Conservation (phyloP, 2,888 invertebrate genomes). For the Drosophila picticornis region DNA sequence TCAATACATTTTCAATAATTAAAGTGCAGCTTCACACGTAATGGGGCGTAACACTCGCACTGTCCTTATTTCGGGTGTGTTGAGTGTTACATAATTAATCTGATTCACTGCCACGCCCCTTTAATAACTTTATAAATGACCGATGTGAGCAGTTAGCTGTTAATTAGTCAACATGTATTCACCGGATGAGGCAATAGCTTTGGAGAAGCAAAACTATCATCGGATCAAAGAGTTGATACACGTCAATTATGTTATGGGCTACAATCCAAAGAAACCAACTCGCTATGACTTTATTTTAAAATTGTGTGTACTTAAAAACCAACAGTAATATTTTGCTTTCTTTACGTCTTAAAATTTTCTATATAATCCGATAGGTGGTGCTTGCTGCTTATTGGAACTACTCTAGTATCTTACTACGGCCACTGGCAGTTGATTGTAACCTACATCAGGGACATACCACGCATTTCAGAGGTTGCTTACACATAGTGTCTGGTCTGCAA, state of each 20-base stretch:
- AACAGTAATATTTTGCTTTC: neutral
- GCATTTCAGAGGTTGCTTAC: constrained; percentile 65
- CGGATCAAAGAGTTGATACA: constrained; percentile 68
- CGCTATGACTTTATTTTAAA: constrained; percentile 50
- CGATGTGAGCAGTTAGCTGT: constrained; percentile 40
- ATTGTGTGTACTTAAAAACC: constrained; percentile 47
- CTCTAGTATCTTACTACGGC: constrained; percentile 68
- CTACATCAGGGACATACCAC: constrained; percentile 64
- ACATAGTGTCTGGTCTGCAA: neutral
- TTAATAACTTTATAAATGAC: constrained; percentile 64
- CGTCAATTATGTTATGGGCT: constrained; percentile 65
- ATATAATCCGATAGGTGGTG: constrained; percentile 57
- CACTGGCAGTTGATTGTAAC: constrained; percentile 59
- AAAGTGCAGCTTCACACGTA: constrained; percentile 64
- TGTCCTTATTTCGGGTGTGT: constrained; percentile 6
- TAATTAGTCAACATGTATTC: constrained; percentile 74
- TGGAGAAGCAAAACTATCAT: constrained; percentile 63
- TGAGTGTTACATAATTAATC: constrained; percentile 54
- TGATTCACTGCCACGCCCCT: constrained; percentile 39
- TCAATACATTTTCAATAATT: constrained; percentile 58
- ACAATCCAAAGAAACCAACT: constrained; percentile 65
- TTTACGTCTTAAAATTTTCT: neutral
- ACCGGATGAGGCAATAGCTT: constrained; percentile 39
- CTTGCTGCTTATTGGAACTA: constrained; percentile 52
- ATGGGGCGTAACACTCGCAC: constrained; percentile 55